Conservation (phyloP, 2,888 invertebrate genomes). For the Machimus atricapillus region DNA sequence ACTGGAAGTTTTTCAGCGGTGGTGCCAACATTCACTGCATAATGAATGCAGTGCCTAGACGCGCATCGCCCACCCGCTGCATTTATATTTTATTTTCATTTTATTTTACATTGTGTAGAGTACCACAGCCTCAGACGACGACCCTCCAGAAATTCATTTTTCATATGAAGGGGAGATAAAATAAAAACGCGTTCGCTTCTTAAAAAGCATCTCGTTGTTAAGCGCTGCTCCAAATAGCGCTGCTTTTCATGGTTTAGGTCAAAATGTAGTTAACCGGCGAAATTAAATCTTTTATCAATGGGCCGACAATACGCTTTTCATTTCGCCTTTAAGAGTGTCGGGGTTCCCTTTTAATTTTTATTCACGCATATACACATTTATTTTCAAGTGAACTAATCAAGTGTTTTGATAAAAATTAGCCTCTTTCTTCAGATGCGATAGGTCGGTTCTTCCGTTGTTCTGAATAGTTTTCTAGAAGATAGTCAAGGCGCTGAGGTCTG, state of each 20-base stretch:
- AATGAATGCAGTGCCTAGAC: not conserved
- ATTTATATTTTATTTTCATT: not conserved
- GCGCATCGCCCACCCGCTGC: not conserved
- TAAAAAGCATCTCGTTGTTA: not conserved
- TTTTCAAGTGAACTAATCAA: not conserved
- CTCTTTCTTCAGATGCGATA: not conserved
- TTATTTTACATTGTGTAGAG: not conserved
- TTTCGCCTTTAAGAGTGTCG: not conserved
- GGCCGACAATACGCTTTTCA: not conserved
- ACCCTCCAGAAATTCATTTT: not conserved
- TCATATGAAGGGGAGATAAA: not conserved
- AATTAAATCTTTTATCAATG: not conserved
- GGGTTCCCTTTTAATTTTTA: not conserved
- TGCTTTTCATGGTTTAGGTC: not conserved
- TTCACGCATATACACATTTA: not conserved
- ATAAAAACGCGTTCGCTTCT: not conserved
- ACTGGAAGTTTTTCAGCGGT: not conserved
- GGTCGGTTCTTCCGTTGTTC: not conserved
- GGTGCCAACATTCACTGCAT: not conserved
- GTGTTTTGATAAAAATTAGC: not conserved
- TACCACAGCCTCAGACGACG: not conserved
- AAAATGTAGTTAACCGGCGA: not conserved
- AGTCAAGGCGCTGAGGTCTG: not conserved
- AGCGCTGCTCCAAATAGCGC: not conserved
- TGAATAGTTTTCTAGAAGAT: not conserved